These are phyloP conservation scores for Daktulosphaira vitifoliae DNA, from an alignment of 1,140 invertebrate genomes.

Conservation along the genomic window DNA sequence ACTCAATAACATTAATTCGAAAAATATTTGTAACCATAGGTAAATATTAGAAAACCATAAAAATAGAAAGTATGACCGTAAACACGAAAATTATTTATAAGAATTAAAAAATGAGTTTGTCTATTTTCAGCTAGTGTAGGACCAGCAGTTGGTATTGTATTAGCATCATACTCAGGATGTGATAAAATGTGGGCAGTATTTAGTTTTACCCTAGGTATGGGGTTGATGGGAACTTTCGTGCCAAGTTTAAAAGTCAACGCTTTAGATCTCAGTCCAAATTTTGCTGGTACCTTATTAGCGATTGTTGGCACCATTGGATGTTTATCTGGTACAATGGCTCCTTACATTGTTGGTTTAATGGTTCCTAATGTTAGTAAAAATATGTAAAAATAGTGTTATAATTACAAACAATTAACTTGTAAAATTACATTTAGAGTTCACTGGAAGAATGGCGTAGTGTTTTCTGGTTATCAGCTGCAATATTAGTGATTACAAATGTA, in stretches of 20 bases:
- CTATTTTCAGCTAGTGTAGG: constrained; percentile 43
- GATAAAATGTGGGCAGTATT: constrained; percentile 53
- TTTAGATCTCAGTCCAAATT: constrained; percentile 72
- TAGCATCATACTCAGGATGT: constrained; percentile 71
- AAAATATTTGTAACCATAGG: constrained; percentile 64
- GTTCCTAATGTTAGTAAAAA: constrained; percentile 56
- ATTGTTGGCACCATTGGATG: constrained; percentile 75
- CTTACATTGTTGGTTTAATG: constrained; percentile 65
- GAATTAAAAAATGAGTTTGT: constrained; percentile 13
- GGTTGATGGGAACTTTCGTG: constrained; percentile 64
- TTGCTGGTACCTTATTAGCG: constrained; percentile 70
- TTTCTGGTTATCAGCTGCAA: constrained; percentile 47
- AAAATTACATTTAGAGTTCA: constrained; percentile 38
- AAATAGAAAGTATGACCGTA: background rate
- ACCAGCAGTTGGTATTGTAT: constrained; percentile 67
- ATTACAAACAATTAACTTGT: background rate
- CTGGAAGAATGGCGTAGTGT: constrained; percentile 49
- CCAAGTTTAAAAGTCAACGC: constrained; percentile 70
- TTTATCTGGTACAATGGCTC: constrained; percentile 67
- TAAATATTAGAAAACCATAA: constrained; percentile 28
- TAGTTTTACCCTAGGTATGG: constrained; percentile 61
- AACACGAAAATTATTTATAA: no score
- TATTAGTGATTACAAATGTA: constrained; percentile 46
- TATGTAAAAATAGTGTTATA: background rate
- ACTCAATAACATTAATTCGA: constrained; percentile 54